A percentile compares a stretch with the other conserved stretches of the same genome.
Evolutionary conservation across 2,888 invertebrate genomes (phyloP).

Genomic region (Harpalus rubripes): DNA sequence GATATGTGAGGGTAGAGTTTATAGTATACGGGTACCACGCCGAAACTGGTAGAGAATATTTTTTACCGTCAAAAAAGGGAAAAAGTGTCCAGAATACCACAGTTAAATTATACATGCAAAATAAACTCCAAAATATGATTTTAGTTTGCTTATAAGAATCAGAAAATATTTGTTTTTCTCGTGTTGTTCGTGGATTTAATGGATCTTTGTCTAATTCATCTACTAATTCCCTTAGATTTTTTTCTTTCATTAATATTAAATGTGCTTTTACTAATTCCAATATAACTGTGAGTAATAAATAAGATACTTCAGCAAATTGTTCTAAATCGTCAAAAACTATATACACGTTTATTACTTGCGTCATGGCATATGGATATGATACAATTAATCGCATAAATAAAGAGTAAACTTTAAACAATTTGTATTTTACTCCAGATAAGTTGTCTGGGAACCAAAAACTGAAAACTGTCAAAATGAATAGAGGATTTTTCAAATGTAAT

Average conservation of each 20-base stretch:
- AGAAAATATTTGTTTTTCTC: slow-evolving; percentile 47
- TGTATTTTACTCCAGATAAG: slow-evolving; percentile 8
- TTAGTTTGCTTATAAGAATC: slow-evolving; percentile 17
- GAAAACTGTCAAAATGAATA: slow-evolving; percentile 11
- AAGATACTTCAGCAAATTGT: slow-evolving; percentile 60
- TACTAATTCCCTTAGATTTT: slow-evolving; percentile 50
- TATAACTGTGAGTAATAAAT: slow-evolving; percentile 59
- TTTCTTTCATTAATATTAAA: slow-evolving; percentile 40
- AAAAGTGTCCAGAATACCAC: slow-evolving; percentile 57
- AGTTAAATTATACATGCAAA: slow-evolving; percentile 43
- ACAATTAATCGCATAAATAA: slow-evolving; percentile 1
- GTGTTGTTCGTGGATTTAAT: slow-evolving; percentile 48
- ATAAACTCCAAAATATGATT: slow-evolving; percentile 24
- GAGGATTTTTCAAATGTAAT: background rate
- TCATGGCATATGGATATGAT: slow-evolving; percentile 1
- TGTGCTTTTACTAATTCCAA: slow-evolving; percentile 50
- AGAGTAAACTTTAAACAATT: background rate
- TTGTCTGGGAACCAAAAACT: slow-evolving; percentile 47
- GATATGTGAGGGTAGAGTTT: slow-evolving; percentile 23
- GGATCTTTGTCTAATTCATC: slow-evolving; percentile 39
- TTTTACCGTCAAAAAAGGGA: slow-evolving; percentile 51
- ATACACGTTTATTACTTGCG: slow-evolving; percentile 30
- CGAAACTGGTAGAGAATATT: slow-evolving; percentile 44
- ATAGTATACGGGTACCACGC: slow-evolving; percentile 67
- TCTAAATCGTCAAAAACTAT: slow-evolving; percentile 60